Conservation (phyloP, 2,113 vertebrate species). For the Meles meles region DNA sequence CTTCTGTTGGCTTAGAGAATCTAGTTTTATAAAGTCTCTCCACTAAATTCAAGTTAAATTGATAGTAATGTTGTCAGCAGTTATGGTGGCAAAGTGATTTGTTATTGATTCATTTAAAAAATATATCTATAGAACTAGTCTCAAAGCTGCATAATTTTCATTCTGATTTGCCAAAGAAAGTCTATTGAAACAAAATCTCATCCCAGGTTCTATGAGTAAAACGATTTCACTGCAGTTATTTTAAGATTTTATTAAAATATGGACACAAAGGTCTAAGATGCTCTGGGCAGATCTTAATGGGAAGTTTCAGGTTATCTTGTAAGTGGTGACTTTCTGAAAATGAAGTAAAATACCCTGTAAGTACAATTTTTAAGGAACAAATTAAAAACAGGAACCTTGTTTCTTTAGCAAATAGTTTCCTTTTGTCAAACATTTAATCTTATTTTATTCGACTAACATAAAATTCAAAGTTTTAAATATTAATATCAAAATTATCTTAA, state of each 20-base stretch:
- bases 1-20: background rate
- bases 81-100: background rate
- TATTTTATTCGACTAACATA: background rate
- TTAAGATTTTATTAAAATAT: slow-evolving; percentile 12
- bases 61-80: background rate
- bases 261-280: background rate
- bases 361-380: slow-evolving; percentile 37
- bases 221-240: background rate
- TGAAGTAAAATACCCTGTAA: background rate
- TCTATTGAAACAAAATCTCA: background rate
- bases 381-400: background rate
- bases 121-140: background rate
- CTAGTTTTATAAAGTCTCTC: background rate
- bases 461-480: background rate
- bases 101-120: background rate
- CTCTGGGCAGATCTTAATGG: background rate
- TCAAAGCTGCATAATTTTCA: background rate
- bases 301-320: background rate
- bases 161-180: background rate
- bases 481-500: background rate
- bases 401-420: background rate
- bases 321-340: background rate
- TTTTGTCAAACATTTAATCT: background rate
- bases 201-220: background rate
- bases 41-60: background rate